phyloP scores from a whole-genome alignment of 1,140 invertebrate species.

The Listronotus oregonensis region DNA sequence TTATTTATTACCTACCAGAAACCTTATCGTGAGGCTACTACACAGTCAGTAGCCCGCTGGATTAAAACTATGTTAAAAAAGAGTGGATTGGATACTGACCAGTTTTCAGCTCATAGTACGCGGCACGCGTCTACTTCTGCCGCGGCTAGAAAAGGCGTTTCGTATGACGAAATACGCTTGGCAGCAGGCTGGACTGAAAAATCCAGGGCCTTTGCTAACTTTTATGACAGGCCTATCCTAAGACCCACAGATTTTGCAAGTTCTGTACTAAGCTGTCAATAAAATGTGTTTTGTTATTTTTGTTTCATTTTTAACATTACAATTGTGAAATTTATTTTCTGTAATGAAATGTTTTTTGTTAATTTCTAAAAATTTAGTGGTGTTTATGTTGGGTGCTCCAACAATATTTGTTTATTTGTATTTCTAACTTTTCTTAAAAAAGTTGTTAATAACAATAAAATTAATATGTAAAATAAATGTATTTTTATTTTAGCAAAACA shows the following conservation, averaged over 20 bases:
- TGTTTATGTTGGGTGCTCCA: no score
- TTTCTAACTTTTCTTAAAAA: no score
- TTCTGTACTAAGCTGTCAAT: background rate
- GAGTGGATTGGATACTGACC: constrained; percentile 20
- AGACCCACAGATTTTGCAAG: background rate
- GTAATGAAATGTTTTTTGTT: no score
- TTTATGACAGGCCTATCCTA: constrained; percentile 34
- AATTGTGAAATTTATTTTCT: no score
- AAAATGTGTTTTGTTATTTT: no score
- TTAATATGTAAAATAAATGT: no score
- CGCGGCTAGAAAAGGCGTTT: constrained; percentile 20
- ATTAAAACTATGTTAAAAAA: background rate
- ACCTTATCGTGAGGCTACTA: constrained; percentile 14
- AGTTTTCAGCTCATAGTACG: constrained; percentile 31
- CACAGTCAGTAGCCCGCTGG: constrained; percentile 18
- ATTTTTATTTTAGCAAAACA: no score
- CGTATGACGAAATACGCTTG: constrained; percentile 14
- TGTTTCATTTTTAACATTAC: no score
- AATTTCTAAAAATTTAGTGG: no score
- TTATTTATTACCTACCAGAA: constrained; percentile 13
- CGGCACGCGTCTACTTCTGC: constrained; percentile 33
- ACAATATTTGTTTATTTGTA: no score
- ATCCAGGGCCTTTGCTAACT: constrained; percentile 40
- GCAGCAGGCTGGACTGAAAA: constrained; percentile 41
- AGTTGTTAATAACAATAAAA: no score